Base-by-base conservation (phyloP, 37 sponge, comb jelly and placozoan genomes). In the Theonella swinhoei region DNA sequence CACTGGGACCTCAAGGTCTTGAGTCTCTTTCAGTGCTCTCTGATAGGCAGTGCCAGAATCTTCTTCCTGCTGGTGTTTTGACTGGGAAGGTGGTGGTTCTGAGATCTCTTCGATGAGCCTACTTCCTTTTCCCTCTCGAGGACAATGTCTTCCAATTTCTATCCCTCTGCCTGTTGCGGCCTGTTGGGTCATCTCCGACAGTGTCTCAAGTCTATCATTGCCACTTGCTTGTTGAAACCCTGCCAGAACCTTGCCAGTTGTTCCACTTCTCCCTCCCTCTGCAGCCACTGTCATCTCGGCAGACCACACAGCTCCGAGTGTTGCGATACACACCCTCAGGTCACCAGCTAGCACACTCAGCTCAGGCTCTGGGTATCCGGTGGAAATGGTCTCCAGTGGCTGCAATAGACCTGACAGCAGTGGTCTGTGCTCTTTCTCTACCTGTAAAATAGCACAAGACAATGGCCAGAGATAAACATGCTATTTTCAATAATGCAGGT, bases 271-370 rank as follows among this genome's bases (percentile, higher is more conserved):
- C 1, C 43, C 64, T 26, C 40, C 68, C 66, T 41, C 28, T 40
- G 39, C 59, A 42, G 63, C 61, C 17, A 64, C 87, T 32, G 9
- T 39, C 74, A 82, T 68, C 70, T 88, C 81, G 29, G 62, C 35
- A 0, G 81, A 60, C 90, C 90, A 94, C 66, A 91, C 91, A 39
- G 95, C 88, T 39, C 95, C 95, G 26, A 91, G 76, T 0, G 91
- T 94, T 54, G 83, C 89, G 3, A 94, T 85, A 58, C 95, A 94
- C 8, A 94, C 78, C 37, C 82, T 71, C 64, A 94, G 82, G 22
- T 94, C 91, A 70, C 67, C 66, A 23, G 91, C 85, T 42, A 80
- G 71, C 3, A 25, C 32, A 28, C 78, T 23, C n/a, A 94, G 80
- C 39, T 88, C 85, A 3, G 43, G 47, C 34, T 70, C 76, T 0